Base-by-base conservation (phyloP, 35 echinoderm and acorn worm species). In the Anneissia japonica region DNA sequence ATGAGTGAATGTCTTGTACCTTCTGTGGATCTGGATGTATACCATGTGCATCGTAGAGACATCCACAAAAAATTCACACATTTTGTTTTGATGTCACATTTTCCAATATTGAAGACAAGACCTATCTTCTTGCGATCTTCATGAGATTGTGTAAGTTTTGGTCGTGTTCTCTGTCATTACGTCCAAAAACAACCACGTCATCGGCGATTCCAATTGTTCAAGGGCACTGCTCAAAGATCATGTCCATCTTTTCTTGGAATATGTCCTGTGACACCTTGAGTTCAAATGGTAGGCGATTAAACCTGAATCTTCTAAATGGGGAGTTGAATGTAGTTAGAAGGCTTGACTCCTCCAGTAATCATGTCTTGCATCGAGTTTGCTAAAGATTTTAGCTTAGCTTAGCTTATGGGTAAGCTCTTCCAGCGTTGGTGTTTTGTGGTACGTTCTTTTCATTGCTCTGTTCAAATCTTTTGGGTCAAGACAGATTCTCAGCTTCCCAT, bases 391-490 rank as follows among this genome's bases (percentile, higher is more conserved):
- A 0, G 46, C 39, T 31, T 46, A 41, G 33, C 4, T 33, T 31
- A 84, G 33, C 31, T 72, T 46, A 17, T 13, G 40, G 19, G 82
- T 72, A 0, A 84, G 5, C 28, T 72, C 46, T 72, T 84, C 82
- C 35, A 84, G 29, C 4, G 82, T 84, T 72, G 82, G 43, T 32
- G 82, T 84, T 35, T 38, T 6, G 30, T 84, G 41, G 46, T 84
- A 46, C 6, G 37, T 46, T 64, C 82, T 32, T 56, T 86, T 34
- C 21, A 81, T 81, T 29, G 36, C 79, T 40, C 31, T 74, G 36
- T 94, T 94, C 30, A 94, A 16, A 37, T 90, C 84, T 45, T 88
- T 91, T 3, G 85, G 85, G 36, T 90, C 93, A 10, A 87, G 75
- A 37, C 84, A 94, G 36, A 94, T 56, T 21, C 88, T 74, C 51